phyloP scores from a whole-genome alignment of 1,140 invertebrate species.

The Sipha flava region DNA sequence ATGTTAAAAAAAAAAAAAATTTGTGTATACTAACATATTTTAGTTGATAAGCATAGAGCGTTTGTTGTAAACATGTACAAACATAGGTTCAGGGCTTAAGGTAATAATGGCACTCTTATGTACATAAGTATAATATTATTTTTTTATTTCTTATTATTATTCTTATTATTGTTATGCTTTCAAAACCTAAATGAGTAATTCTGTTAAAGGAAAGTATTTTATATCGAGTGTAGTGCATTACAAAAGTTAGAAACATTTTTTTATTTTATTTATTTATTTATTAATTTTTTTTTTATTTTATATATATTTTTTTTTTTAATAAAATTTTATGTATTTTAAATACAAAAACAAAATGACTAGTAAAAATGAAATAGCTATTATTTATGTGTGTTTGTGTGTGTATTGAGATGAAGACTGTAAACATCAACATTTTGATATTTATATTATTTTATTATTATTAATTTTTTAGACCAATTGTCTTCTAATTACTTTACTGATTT shows the following conservation, averaged over 20 bases:
- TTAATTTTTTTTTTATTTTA: too few species aligned
- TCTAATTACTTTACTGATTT: slow-evolving; percentile 29
- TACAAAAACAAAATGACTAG: slow-evolving; percentile 22
- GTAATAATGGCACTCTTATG: slow-evolving; percentile 18
- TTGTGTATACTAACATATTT: slow-evolving; percentile 28
- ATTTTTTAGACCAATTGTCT: slow-evolving; percentile 31
- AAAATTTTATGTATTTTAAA: not conserved
- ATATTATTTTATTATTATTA: slow-evolving; percentile 29
- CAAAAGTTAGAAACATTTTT: not conserved
- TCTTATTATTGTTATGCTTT: slow-evolving; percentile 30
- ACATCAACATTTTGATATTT: slow-evolving; percentile 28
- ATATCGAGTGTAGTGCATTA: slow-evolving; percentile 14
- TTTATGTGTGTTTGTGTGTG: slow-evolving; percentile 4
- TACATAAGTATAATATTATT: slow-evolving; percentile 18
- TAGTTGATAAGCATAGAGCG: slow-evolving; percentile 13
- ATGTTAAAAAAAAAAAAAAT: not conserved
- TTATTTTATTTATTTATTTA: too few species aligned
- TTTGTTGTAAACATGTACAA: slow-evolving; percentile 24
- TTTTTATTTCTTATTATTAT: slow-evolving; percentile 13
- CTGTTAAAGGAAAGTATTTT: slow-evolving; percentile 29
- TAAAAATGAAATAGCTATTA: slow-evolving; percentile 5
- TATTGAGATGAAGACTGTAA: slow-evolving; percentile 31
- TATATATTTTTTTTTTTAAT: slow-evolving; percentile 3
- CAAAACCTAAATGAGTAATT: slow-evolving; percentile 19
- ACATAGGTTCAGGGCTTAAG: slow-evolving; percentile 31